phyloP scores from a whole-genome alignment of 2,888 invertebrate genomes.

The Apotomis turbidana region DNA sequence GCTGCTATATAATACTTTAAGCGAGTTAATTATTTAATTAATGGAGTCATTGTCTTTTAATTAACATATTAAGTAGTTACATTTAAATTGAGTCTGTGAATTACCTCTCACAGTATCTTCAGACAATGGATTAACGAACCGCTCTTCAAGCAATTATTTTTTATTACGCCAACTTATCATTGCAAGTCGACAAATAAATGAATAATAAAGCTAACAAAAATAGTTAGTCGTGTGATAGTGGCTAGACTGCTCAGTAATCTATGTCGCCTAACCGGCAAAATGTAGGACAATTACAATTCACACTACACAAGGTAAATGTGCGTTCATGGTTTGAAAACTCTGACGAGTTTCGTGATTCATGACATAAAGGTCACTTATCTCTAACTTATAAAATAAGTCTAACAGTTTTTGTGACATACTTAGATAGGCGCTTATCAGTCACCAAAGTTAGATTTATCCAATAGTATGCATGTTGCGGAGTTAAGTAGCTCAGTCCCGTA shows the following conservation, averaged over 20 bases:
- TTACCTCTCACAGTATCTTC: not conserved
- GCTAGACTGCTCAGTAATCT: slow-evolving; percentile 32
- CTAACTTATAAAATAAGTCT: not conserved
- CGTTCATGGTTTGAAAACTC: slow-evolving; percentile 27
- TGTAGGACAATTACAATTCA: slow-evolving; percentile 38
- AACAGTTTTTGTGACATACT: not conserved
- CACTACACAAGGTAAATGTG: slow-evolving; percentile 31
- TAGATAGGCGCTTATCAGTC: not conserved
- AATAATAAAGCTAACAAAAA: slow-evolving; percentile 8
- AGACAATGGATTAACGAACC: not conserved
- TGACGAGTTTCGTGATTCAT: slow-evolving; percentile 14
- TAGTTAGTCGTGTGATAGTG: slow-evolving; percentile 16
- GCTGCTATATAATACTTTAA: not conserved
- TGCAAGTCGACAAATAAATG: not conserved
- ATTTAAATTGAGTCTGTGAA: slow-evolving; percentile 2
- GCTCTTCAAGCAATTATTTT: slow-evolving; percentile 1
- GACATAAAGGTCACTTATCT: slow-evolving; percentile 18
- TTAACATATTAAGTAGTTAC: not conserved
- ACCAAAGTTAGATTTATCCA: not conserved
- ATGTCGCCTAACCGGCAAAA: slow-evolving; percentile 20
- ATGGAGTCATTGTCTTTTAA: slow-evolving; percentile 4
- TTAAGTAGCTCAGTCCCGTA: not conserved
- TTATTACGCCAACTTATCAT: slow-evolving; percentile 2
- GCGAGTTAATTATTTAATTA: not conserved
- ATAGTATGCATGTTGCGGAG: not conserved